Percentiles rank a stretch among this genome's conserved stretches.
Conservation (phyloP, 2,888 invertebrate genomes). For the Aphodius sticticus region DNA sequence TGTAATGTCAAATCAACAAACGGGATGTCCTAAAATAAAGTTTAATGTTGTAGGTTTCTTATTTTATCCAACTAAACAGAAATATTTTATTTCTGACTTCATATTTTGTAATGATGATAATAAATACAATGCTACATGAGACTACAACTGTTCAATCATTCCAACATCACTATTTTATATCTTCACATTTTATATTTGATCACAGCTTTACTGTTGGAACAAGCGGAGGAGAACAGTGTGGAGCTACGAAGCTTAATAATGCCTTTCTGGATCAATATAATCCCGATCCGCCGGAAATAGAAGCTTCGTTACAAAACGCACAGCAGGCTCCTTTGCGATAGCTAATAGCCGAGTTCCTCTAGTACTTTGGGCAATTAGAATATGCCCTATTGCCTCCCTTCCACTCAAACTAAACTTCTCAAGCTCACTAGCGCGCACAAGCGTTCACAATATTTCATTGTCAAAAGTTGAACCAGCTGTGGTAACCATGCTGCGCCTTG, state of each 20-base stretch:
- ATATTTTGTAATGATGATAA: too few species aligned
- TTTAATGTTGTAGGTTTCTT: too few species aligned
- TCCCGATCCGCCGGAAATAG: neutral
- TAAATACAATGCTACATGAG: too few species aligned
- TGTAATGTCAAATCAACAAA: too few species aligned
- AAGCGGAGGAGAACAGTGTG: neutral
- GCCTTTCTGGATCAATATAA: neutral
- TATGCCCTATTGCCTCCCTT: neutral
- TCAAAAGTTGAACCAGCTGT: neutral
- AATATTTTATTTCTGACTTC: too few species aligned
- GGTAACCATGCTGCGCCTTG: too few species aligned
- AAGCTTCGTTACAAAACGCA: conserved; percentile 4
- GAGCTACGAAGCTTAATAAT: neutral
- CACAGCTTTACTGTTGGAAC: neutral
- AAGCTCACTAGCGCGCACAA: neutral
- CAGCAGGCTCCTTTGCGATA: neutral
- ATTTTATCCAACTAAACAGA: too few species aligned
- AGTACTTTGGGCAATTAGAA: neutral
- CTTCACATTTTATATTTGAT: neutral
- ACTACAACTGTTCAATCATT: too few species aligned
- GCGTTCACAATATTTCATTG: neutral
- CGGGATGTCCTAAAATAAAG: too few species aligned
- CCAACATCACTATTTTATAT: too few species aligned
- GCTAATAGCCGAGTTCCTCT: conserved; percentile 4
- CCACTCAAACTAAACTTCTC: neutral